Conservation (phyloP, 2,113 vertebrate species). For the Kryptolebias marmoratus region DNA sequence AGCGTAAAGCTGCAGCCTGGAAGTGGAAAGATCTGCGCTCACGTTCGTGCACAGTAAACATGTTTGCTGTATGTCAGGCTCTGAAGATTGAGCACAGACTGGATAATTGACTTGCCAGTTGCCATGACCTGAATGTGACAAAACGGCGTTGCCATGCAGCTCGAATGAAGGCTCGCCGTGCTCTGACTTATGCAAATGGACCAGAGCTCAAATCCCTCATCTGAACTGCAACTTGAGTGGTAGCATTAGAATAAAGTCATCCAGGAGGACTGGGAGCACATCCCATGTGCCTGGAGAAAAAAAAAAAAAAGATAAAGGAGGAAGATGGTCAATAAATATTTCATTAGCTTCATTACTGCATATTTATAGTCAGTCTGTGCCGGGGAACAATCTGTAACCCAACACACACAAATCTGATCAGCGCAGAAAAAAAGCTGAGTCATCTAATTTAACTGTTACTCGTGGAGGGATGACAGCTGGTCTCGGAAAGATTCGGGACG, state of each 20-base stretch:
- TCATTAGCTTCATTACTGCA: slow-evolving; percentile 65
- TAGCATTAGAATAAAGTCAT: slow-evolving; percentile 48
- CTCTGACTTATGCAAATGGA: slow-evolving; percentile 60
- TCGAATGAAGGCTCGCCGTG: slow-evolving; percentile 28
- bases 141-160: slow-evolving; percentile 30
- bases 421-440: background rate
- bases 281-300: slow-evolving; percentile 53
- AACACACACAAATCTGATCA: slow-evolving; percentile 9
- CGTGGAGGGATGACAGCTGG: slow-evolving; percentile 10
- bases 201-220: slow-evolving; percentile 29
- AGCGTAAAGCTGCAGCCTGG: background rate
- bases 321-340: slow-evolving; percentile 65
- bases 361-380: slow-evolving; percentile 63
- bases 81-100: slow-evolving; percentile 19
- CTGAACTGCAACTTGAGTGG: slow-evolving; percentile 44
- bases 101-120: slow-evolving; percentile 23
- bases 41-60: slow-evolving; percentile 12
- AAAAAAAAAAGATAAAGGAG: slow-evolving; percentile 27
- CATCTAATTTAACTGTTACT: slow-evolving; percentile 27
- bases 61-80: slow-evolving; percentile 4
- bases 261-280: slow-evolving; percentile 2
- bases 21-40: background rate
- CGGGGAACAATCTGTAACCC: slow-evolving; percentile 47
- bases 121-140: slow-evolving; percentile 56
- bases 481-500: slow-evolving; percentile 1